Base-by-base conservation (phyloP, 2,888 invertebrate species). In the Leucophenga maculata region DNA sequence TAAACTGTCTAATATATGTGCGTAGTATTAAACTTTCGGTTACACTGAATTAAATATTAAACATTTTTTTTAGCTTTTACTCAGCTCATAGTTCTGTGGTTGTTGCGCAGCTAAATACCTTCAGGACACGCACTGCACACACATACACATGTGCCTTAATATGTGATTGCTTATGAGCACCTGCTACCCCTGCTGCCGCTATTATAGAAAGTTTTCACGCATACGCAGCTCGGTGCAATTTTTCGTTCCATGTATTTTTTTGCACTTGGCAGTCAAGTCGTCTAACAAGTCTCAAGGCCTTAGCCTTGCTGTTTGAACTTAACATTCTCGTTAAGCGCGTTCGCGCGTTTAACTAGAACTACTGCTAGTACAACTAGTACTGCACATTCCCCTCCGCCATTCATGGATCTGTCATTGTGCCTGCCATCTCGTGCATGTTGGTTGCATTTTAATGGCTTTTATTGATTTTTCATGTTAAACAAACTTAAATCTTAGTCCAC, bases 251-350 rank as follows among this genome's bases (percentile, higher is more conserved):
- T 16, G 50, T 16, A 18, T 50, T 50, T 50, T n/a, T 46, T n/a
- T n/a, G 50, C 18, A 11, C 18, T 50, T 50, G 50, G 50, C 50
- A n/a, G 16, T n/a, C 50, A 13, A 16, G 50, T 50, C 13, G n/a
- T n/a, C n/a, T n/a, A n/a, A n/a, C 8, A 16, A 50, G 13, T 50
- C 18, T 64, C 65, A 67, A 67, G 65, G 62, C 48, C 18, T 65
- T 69, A 73, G 69, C 84, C 82, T 83, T 83, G 83, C 70, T 69
- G 75, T 81, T 80, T 83, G 82, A 83, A 83, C 82, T 83, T 83
- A 78, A 79, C 82, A 82, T 80, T 80, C 73, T 71, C 55, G 44
- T 44, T 55, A 32, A 16, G 18, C 32, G 20, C 18, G 39, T 60
- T 11, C 9, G 60, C 60, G 60, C 39, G 14, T 16, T 11, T 26